A percentile compares a stretch with the other conserved stretches of the same genome.
Evolutionary conservation across 92 coral and sea anemone genomes (phyloP).

Genomic region (Palythoa grandiflora): DNA sequence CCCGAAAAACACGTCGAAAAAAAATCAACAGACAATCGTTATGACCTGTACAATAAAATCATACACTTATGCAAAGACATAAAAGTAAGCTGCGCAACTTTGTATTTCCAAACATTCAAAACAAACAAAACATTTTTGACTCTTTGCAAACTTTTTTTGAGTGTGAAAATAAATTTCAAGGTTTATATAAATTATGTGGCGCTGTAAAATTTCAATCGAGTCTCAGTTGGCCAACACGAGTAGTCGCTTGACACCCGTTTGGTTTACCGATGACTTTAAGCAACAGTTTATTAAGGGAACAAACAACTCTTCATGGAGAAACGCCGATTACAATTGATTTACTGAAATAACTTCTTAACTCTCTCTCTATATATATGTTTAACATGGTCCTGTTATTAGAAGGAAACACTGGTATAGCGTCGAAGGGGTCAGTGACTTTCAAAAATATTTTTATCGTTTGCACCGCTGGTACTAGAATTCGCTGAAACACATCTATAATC

Average conservation of each 20-base stretch:
- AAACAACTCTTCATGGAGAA: slow-evolving; percentile 5
- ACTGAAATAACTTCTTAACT: slow-evolving; percentile 36
- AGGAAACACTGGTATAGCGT: slow-evolving; percentile 25
- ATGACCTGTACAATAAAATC: neutral
- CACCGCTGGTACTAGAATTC: neutral
- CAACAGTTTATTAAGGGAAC: neutral
- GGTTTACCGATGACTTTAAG: neutral
- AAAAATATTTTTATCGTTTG: neutral
- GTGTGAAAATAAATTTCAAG: neutral
- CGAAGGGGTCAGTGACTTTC: slow-evolving; percentile 5
- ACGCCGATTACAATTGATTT: neutral
- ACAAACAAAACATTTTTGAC: neutral
- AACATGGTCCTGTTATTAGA: slow-evolving; percentile 13
- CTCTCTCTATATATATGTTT: neutral
- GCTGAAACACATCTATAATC: slow-evolving; percentile 24
- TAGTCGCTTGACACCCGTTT: neutral
- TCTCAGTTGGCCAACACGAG: neutral
- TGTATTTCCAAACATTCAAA: neutral
- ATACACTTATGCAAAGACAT: neutral
- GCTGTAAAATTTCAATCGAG: neutral
- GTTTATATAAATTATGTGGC: neutral
- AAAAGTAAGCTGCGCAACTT: neutral
- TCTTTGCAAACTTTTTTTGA: neutral
- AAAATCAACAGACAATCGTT: neutral
- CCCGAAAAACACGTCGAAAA: neutral